phyloP scores from a whole-genome alignment of 1,140 invertebrate species.

The Magallana gigas region DNA sequence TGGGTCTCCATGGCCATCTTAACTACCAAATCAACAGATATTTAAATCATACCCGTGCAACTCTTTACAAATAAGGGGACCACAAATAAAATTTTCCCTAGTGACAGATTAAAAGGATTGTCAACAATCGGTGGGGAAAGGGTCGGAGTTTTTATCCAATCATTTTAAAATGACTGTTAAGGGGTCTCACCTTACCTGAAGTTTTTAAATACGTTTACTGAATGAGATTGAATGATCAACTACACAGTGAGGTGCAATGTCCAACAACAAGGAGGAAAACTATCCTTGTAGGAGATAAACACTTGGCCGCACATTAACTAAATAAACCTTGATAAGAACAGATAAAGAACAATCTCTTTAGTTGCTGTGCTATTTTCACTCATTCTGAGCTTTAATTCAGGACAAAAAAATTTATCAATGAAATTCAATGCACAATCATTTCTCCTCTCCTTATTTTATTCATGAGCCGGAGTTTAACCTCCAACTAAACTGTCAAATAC shows the following conservation, averaged over 20 bases:
- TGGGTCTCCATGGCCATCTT: not conserved
- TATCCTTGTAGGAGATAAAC: constrained; percentile 22
- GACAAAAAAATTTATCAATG: constrained; percentile 16
- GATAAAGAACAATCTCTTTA: constrained; percentile 27
- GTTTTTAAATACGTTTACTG: constrained; percentile 10
- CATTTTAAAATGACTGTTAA: not conserved
- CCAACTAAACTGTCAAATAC: not conserved
- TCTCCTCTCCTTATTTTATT: not conserved
- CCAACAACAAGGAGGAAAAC: constrained; percentile 18
- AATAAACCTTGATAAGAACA: constrained; percentile 20
- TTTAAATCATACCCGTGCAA: not conserved
- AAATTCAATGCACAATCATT: constrained; percentile 9
- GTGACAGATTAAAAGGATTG: constrained; percentile 8
- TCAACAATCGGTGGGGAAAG: not conserved
- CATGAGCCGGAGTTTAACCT: not conserved
- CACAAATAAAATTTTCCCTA: not conserved
- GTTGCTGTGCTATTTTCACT: constrained; percentile 1
- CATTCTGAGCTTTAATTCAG: constrained; percentile 20
- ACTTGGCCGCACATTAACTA: constrained; percentile 25
- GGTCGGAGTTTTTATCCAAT: not conserved
- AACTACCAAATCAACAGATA: not conserved
- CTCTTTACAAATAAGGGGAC: not conserved
- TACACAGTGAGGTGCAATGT: constrained; percentile 23
- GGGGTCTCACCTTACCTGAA: constrained; percentile 18
- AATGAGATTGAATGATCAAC: constrained; percentile 22